Evolutionary conservation across 2,797 vertebrate species (phyloP).

Genomic region (Sebastes taczanowskii): DNA sequence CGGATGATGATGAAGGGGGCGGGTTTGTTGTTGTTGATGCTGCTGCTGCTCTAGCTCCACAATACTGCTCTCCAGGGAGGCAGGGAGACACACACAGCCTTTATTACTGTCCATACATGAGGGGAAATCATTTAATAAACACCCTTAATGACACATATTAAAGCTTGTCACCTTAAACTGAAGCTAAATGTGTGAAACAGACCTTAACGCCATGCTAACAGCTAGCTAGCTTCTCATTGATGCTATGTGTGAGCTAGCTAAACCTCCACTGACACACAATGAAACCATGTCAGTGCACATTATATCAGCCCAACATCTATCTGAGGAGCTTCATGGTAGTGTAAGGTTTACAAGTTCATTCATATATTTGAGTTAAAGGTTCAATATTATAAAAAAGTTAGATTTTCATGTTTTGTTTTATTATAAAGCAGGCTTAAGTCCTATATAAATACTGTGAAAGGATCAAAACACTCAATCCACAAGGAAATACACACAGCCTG

Average conservation of each 20-base stretch:
- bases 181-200: not conserved
- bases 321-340: too few relatives aligned
- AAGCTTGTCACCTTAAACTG: not conserved
- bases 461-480: too few relatives aligned
- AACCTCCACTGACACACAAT: not conserved
- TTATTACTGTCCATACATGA: too few relatives aligned
- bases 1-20: conserved; percentile 43
- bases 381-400: accelerated
- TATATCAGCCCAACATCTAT: too few relatives aligned
- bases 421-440: too few relatives aligned
- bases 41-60: conserved; percentile 8
- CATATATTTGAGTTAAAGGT: too few relatives aligned
- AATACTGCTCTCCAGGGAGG: conserved; percentile 14
- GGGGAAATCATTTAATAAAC: not conserved
- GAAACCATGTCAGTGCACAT: not conserved
- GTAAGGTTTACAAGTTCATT: too few relatives aligned
- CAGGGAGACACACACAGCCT: not conserved
- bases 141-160: accelerated
- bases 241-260: not conserved
- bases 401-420: too few relatives aligned
- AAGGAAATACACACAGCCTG: too few relatives aligned
- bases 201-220: not conserved
- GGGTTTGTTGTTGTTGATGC: conserved; percentile 64
- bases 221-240: conserved; percentile 26
- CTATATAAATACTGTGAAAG: too few relatives aligned